Percentiles rank a stretch among this genome's conserved stretches.
Evolutionary conservation across 2,113 vertebrate genomes (phyloP).

Genomic region (Hepsetus odoe): DNA sequence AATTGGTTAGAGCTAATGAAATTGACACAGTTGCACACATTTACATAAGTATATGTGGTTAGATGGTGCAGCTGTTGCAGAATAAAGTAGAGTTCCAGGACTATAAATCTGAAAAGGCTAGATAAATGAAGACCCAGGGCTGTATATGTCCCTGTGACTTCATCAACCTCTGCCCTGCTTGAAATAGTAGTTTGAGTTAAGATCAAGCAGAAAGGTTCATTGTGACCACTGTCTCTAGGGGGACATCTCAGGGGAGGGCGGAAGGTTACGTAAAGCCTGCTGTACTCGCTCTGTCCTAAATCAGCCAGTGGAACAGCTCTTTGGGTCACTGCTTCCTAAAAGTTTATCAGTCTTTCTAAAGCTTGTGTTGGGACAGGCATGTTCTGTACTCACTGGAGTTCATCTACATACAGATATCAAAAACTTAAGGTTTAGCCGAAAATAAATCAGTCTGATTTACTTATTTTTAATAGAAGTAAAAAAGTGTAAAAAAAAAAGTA

Average conservation of each 20-base stretch:
- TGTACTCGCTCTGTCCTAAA: constrained; percentile 26
- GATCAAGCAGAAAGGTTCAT: neutral
- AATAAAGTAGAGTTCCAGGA: neutral
- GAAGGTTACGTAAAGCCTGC: constrained; percentile 32
- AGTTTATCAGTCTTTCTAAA: neutral
- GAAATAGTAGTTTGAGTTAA: constrained; percentile 1
- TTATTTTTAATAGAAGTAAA: too few species aligned
- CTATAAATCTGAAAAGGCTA: constrained; percentile 20
- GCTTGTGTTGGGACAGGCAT: neutral
- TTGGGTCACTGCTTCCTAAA: neutral
- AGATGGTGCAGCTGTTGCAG: neutral
- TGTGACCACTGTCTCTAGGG: constrained; percentile 3
- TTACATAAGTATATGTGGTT: constrained; percentile 10
- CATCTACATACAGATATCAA: too few species aligned
- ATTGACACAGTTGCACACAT: neutral
- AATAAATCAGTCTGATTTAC: too few species aligned
- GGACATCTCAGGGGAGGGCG: neutral
- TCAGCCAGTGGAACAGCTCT: constrained; percentile 28
- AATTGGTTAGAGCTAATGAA: constrained; percentile 6
- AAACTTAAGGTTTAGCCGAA: too few species aligned
- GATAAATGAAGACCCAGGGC: neutral
- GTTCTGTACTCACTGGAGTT: neutral
- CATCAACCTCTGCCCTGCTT: neutral
- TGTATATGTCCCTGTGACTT: constrained; percentile 13
- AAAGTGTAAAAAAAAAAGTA: too few species aligned